phyloP scores from a whole-genome alignment of 2,113 vertebrate genomes.

The Lanius collurio region DNA sequence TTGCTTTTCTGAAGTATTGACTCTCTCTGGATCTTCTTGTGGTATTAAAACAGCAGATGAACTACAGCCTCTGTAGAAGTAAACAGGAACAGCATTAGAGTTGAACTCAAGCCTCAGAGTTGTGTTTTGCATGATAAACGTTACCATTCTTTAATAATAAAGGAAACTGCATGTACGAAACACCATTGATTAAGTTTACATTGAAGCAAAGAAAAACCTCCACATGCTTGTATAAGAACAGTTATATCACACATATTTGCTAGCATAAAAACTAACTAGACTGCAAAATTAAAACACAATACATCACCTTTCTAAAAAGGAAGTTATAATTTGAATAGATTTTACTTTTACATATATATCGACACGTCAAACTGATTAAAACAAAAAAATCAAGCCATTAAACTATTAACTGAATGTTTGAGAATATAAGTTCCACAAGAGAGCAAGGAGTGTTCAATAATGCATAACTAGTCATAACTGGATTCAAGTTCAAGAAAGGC shows the following conservation, averaged over 20 bases:
- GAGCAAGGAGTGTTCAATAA: slow-evolving; percentile 21
- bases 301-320: not conserved
- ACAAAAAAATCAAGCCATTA: not conserved
- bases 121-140: not conserved
- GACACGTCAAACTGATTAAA: not conserved
- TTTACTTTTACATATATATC: not conserved
- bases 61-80: slow-evolving; percentile 86
- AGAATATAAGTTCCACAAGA: not conserved
- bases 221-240: not conserved
- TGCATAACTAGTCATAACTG: slow-evolving; percentile 51
- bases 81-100: slow-evolving; percentile 60
- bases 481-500: not conserved
- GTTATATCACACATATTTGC: not conserved
- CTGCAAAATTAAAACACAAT: not conserved
- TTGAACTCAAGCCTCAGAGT: not conserved
- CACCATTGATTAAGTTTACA: not conserved
- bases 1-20: slow-evolving; percentile 89
- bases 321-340: not conserved
- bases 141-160: not conserved
- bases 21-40: slow-evolving; percentile 89
- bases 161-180: not conserved
- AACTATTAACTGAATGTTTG: not conserved
- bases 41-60: slow-evolving; percentile 88
- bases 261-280: not conserved
- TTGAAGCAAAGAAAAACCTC: not conserved